Evolutionary conservation across 2,113 vertebrate species (phyloP).

Genomic region (Mustelus asterias): DNA sequence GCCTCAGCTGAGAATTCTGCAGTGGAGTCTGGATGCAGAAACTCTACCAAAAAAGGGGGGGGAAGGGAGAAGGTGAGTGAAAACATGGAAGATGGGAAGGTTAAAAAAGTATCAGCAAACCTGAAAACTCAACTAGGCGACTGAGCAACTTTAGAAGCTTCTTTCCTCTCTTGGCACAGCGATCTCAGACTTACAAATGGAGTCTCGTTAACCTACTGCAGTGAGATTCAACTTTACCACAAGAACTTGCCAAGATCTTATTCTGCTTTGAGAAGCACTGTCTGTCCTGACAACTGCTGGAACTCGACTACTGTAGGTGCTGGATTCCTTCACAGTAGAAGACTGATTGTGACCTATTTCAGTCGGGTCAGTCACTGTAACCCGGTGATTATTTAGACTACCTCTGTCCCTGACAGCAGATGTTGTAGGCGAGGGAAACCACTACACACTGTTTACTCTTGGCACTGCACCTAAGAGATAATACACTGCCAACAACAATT

Average conservation of each 20-base stretch:
- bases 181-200: not conserved
- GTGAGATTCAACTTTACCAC: conserved; percentile 11
- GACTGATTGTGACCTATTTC: not conserved
- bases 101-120: not conserved
- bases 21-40: not conserved
- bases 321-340: not conserved
- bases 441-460: not conserved
- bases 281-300: not conserved
- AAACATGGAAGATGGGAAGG: not conserved
- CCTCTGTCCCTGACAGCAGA: not conserved
- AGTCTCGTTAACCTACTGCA: not conserved
- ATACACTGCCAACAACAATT: not conserved
- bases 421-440: not conserved
- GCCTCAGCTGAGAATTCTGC: not conserved
- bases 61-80: not conserved
- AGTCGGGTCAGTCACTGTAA: not conserved
- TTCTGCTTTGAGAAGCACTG: not conserved
- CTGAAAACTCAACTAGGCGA: not conserved
- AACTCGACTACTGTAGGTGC: not conserved
- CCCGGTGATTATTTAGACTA: conserved; percentile 14
- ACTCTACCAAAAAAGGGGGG: not conserved
- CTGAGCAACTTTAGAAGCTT: not conserved
- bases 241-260: not conserved
- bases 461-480: conserved; percentile 1
- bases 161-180: not conserved